Percentiles rank a stretch among this genome's conserved stretches.
phyloP scores from a whole-genome alignment of 2,113 vertebrate species.

The Tychaedon coryphoeus region DNA sequence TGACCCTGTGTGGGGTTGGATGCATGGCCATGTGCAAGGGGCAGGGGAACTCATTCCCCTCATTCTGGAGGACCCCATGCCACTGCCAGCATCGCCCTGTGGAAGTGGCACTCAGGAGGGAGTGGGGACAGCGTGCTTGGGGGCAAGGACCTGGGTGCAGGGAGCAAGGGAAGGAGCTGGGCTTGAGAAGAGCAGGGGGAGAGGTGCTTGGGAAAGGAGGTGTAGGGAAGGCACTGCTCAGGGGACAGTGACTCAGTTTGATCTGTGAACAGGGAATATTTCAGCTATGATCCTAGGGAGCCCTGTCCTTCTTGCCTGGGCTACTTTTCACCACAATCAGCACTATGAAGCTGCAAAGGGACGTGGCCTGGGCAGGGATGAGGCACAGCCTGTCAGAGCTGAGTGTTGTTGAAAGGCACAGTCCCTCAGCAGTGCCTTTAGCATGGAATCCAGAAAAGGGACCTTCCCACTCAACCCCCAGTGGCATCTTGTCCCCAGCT shows the following conservation, averaged over 20 bases:
- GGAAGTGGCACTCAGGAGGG: not conserved
- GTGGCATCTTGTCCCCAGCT: not conserved
- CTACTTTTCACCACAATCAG: not conserved
- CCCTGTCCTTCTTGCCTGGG: not conserved
- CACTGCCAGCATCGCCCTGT: rapidly evolving
- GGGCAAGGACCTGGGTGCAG: not conserved
- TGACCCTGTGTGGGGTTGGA: rapidly evolving
- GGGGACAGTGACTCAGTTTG: rapidly evolving
- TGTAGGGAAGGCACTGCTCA: not conserved
- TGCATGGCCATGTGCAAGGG: rapidly evolving
- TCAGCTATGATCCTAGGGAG: not conserved
- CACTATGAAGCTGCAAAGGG: not conserved
- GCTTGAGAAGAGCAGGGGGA: not conserved
- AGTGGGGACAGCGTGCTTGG: rapidly evolving
- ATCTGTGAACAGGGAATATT: not conserved
- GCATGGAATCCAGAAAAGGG: not conserved
- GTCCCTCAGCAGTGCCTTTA: not conserved
- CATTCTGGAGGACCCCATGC: not conserved
- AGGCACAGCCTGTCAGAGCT: not conserved
- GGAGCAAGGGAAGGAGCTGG: not conserved
- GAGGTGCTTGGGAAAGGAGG: rapidly evolving
- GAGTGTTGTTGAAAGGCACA: rapidly evolving
- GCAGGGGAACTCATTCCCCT: not conserved
- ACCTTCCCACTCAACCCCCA: rapidly evolving
- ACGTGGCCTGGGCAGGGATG: not conserved